Evolutionary conservation across 2,888 invertebrate genomes (phyloP), one percentile per base, ranked within the genome.

Genomic region (Smittia sp.): DNA sequence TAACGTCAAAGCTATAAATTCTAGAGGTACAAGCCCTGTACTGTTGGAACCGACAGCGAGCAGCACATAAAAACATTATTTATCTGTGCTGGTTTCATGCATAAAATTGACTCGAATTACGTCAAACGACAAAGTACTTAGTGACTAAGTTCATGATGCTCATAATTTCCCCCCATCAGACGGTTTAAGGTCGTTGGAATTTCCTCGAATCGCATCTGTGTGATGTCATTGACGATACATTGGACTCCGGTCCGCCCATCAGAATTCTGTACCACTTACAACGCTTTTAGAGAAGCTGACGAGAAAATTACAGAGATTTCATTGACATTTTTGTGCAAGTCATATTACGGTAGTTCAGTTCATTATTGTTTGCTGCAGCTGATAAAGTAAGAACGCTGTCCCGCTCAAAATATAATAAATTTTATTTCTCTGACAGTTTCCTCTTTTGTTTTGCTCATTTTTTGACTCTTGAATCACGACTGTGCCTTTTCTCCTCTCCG

Each of bases 351-450:
- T 69, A 69, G 69, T 69, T 67, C 67, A 22, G 39, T 67, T 27
- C n/a, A 63, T 46, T 46, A 46, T 46, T 46, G 46, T 46, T 46
- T 46, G 15, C 46, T 46, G 32, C 46, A n/a, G 46, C 46, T 46
- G 46, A 46, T 46, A 46, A 46, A 46, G 15, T 11, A 15, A 46
- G 46, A 2, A 46, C 46, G 7, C 22, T 58, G 7, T 13, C 22
- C 22, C 22, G 7, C 22, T 58, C 20, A 24, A 63, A 63, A 63
- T 54, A 18, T 54, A 69, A 69, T 69, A 69, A 52, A 54, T 69
- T 69, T 69, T 54, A 69, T 69, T 69, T 69, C 41, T 25, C 69
- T 69, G 69, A 69, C 69, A 69, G 54, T 69, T 41, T 67, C 18
- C 32, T 68, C 46, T 46, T 58, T 58, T 63, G 63, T 63, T 63